Evolutionary conservation across 2,113 vertebrate species (phyloP).

Genomic region (Manacus vitellinus): DNA sequence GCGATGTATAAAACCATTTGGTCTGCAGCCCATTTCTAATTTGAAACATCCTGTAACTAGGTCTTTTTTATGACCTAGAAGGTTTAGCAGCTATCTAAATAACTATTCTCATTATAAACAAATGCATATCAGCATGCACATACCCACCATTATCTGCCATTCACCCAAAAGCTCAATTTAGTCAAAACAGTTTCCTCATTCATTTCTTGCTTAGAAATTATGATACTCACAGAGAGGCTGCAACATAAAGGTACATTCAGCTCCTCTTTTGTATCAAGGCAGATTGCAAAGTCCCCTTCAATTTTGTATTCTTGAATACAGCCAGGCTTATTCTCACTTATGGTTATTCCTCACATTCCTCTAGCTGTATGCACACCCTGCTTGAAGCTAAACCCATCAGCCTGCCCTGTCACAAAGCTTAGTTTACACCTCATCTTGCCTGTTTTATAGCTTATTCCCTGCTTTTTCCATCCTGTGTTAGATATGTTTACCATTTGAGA

Average conservation of each 20-base stretch:
- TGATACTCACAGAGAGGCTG: neutral
- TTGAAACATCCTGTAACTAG: neutral
- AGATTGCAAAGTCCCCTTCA: neutral
- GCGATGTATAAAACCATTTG: neutral
- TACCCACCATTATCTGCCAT: neutral
- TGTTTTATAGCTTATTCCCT: neutral
- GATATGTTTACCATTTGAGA: neutral
- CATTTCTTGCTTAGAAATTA: neutral
- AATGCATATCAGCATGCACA: neutral
- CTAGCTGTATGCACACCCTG: neutral
- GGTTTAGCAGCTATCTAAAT: neutral
- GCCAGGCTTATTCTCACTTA: neutral
- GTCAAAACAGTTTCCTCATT: neutral
- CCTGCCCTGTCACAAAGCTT: neutral
- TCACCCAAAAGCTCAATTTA: neutral
- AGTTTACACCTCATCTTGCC: neutral
- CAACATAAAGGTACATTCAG: accelerated
- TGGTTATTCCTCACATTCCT: neutral
- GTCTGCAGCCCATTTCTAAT: neutral
- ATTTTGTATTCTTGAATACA: neutral
- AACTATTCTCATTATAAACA: neutral
- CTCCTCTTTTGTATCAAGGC: neutral
- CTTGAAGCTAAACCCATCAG: neutral
- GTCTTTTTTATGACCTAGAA: neutral
- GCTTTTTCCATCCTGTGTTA: neutral